These are phyloP conservation scores for Oryctolagus cuniculus DNA, from an alignment of 2,113 vertebrate species.

Conservation along the genomic window DNA sequence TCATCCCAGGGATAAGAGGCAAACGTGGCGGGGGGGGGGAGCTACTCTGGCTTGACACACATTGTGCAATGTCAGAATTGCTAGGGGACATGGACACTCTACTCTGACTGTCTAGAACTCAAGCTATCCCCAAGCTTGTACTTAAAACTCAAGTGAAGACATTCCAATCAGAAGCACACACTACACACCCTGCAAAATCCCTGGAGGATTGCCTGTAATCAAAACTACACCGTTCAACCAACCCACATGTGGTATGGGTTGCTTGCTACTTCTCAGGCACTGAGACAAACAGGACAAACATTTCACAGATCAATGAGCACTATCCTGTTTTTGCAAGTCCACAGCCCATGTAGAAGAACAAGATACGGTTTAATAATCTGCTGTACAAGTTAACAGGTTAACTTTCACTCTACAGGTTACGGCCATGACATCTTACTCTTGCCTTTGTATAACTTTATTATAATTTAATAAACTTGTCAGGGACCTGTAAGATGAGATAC, in stretches of 20 bases:
- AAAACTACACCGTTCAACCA: background rate
- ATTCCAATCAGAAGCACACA: background rate
- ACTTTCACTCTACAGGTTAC: background rate
- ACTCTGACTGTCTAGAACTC: background rate
- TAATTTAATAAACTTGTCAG: background rate
- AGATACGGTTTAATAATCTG: background rate
- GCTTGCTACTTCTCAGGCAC: background rate
- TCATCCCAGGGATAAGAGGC: background rate
- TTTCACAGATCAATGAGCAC: background rate
- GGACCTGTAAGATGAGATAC: background rate
- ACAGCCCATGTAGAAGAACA: background rate
- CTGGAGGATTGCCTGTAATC: background rate
- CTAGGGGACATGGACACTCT: background rate
- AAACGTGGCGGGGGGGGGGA: background rate
- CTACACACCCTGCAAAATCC: background rate
- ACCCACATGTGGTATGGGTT: background rate
- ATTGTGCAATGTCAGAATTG: background rate
- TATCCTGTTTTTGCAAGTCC: background rate
- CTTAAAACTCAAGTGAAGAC: slow-evolving; percentile 25
- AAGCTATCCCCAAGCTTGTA: background rate
- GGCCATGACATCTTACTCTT: background rate
- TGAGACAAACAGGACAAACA: background rate
- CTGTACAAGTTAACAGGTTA: background rate
- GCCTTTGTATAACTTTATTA: background rate
- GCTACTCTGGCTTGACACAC: background rate